Percentiles rank a stretch among this genome's conserved stretches.
phyloP scores from a whole-genome alignment of 2,113 vertebrate genomes.

The Morone saxatilis region DNA sequence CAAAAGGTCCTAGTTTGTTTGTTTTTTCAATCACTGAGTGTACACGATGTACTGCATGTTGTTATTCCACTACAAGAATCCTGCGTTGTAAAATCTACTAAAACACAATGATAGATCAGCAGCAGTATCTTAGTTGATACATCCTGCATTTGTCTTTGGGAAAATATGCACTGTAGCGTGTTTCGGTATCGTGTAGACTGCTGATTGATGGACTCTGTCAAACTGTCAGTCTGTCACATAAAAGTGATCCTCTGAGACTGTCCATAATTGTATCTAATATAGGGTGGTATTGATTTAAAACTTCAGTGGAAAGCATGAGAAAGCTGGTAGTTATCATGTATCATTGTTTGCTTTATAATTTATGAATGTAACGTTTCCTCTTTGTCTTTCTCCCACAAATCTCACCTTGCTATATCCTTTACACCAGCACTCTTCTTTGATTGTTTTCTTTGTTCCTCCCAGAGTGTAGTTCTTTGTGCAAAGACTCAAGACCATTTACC shows the following conservation, averaged over 20 bases:
- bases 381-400: slow-evolving; percentile 54
- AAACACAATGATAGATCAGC: slow-evolving; percentile 49
- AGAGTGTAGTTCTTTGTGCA: slow-evolving; percentile 17
- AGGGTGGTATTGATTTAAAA: slow-evolving; percentile 77
- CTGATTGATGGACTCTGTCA: slow-evolving; percentile 80
- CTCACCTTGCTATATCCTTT: slow-evolving; percentile 58
- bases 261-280: slow-evolving; percentile 74
- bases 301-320: slow-evolving; percentile 45
- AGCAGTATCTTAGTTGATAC: slow-evolving; percentile 24
- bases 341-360: slow-evolving; percentile 65
- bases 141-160: slow-evolving; percentile 33
- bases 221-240: slow-evolving; percentile 73
- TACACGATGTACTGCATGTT: slow-evolving; percentile 35
- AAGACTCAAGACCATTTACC: slow-evolving; percentile 10
- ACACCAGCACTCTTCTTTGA: neutral
- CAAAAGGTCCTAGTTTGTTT: slow-evolving; percentile 38
- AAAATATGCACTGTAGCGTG: slow-evolving; percentile 23
- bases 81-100: slow-evolving; percentile 27
- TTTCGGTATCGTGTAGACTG: slow-evolving; percentile 51
- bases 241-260: slow-evolving; percentile 72
- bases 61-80: slow-evolving; percentile 35
- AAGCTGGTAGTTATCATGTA: slow-evolving; percentile 65
- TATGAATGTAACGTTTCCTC: slow-evolving; percentile 54
- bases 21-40: slow-evolving; percentile 29
- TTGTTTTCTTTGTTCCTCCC: slow-evolving; percentile 12